phyloP scores from a whole-genome alignment of 64 coral and sea anemone species.

The Stichodactyla mertensii region DNA sequence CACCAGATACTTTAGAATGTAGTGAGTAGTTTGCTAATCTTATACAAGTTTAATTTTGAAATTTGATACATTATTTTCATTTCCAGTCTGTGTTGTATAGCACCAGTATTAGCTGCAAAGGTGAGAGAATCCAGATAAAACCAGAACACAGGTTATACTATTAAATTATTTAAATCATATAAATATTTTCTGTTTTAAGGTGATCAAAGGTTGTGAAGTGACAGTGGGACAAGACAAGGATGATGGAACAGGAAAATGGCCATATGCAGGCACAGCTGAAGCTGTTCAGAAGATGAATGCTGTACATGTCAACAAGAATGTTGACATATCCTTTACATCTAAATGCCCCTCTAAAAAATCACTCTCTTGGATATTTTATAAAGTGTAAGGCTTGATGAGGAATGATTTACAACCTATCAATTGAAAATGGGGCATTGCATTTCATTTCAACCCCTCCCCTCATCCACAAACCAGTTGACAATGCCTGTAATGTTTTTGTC shows the following conservation, averaged over 20 bases:
- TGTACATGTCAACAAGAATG: slow-evolving; percentile 78
- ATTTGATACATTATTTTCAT: background rate
- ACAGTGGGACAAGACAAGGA: slow-evolving; percentile 83
- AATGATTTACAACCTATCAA: too few species aligned
- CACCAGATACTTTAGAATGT: too few species aligned
- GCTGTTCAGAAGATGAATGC: slow-evolving; percentile 69
- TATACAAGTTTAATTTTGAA: too few species aligned
- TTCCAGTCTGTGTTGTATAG: slow-evolving; percentile 80
- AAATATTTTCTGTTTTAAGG: slow-evolving; percentile 21
- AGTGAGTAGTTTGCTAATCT: too few species aligned
- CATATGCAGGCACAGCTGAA: slow-evolving; percentile 71
- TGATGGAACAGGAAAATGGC: slow-evolving; percentile 54
- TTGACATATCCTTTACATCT: slow-evolving; percentile 79
- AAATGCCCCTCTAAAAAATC: background rate
- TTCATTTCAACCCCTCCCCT: too few species aligned
- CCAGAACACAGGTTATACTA: background rate
- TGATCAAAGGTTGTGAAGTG: slow-evolving; percentile 69
- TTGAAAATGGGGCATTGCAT: too few species aligned
- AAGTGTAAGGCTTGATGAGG: background rate
- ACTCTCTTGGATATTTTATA: background rate
- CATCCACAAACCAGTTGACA: too few species aligned
- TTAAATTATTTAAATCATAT: background rate
- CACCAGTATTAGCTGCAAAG: slow-evolving; percentile 89
- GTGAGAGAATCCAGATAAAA: slow-evolving; percentile 14
- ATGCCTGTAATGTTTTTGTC: too few species aligned